These are phyloP conservation scores for Crocuta crocuta DNA, from an alignment of 2,113 vertebrate species.

Conservation along the genomic window DNA sequence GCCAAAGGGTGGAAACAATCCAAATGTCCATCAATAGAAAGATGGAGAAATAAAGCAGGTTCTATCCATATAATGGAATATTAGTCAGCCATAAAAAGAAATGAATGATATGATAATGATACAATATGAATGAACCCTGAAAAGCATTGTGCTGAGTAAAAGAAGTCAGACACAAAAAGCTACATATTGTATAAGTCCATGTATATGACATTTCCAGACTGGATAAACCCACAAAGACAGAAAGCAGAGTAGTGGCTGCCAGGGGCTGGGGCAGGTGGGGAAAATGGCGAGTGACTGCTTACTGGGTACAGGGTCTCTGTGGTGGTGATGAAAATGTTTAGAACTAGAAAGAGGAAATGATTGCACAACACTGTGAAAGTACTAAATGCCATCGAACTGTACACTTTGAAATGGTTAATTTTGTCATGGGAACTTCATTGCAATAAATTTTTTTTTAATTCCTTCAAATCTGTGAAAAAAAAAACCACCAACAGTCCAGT, in stretches of 20 bases:
- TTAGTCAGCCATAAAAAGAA: not conserved
- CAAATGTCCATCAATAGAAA: not conserved
- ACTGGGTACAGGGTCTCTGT: not conserved
- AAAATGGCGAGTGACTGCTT: not conserved
- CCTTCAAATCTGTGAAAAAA: slow-evolving; percentile 1
- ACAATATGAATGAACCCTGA: not conserved
- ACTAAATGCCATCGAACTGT: not conserved
- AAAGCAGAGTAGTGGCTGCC: not conserved
- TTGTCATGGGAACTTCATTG: slow-evolving; percentile 24
- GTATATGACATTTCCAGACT: slow-evolving; percentile 1
- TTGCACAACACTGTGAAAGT: not conserved
- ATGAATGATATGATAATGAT: not conserved
- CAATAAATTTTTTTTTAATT: not conserved
- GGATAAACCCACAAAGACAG: not conserved
- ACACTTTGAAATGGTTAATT: not conserved
- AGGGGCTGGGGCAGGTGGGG: not conserved
- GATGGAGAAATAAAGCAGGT: not conserved
- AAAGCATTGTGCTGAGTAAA: not conserved
- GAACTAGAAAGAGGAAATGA: not conserved
- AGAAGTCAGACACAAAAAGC: slow-evolving; percentile 12
- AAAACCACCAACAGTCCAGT: not conserved
- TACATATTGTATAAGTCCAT: not conserved
- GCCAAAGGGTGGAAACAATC: not conserved
- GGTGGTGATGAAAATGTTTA: not conserved
- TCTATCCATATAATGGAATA: not conserved